Evolutionary conservation across 2,888 invertebrate species (phyloP).

Genomic region (Rhingia campestris): DNA sequence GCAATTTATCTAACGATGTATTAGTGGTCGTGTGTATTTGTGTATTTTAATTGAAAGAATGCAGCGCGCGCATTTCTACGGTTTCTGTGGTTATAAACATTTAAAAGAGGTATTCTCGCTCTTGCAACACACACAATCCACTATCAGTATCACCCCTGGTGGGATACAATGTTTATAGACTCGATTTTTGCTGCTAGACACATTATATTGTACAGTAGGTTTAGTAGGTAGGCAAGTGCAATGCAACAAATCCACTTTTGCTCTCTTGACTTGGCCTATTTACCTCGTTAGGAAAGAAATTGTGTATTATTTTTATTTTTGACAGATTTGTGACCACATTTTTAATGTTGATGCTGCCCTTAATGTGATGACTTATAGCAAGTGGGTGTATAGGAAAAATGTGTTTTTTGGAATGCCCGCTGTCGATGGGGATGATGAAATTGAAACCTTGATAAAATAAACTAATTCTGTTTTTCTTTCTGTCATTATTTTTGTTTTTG

Average conservation of each 20-base stretch:
- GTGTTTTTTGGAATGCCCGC: not conserved
- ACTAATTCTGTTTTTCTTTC: no score
- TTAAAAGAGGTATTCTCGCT: slow-evolving; percentile 28
- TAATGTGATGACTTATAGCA: not conserved
- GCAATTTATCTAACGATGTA: slow-evolving; percentile 22
- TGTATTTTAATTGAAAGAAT: slow-evolving; percentile 61
- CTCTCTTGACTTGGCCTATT: slow-evolving; percentile 70
- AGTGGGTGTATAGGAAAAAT: not conserved
- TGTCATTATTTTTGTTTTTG: not conserved
- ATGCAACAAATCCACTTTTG: slow-evolving; percentile 55
- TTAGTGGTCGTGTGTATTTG: slow-evolving; percentile 28
- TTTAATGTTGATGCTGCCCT: slow-evolving; percentile 2
- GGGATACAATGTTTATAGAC: slow-evolving; percentile 63
- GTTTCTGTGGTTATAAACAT: slow-evolving; percentile 50
- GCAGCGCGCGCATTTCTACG: slow-evolving; percentile 65
- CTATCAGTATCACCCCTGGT: not conserved
- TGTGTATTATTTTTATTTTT: slow-evolving; percentile 14
- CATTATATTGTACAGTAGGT: slow-evolving; percentile 50
- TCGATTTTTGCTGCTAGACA: slow-evolving; percentile 60
- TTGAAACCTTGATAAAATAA: slow-evolving; percentile 4
- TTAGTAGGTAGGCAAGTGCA: slow-evolving; percentile 51
- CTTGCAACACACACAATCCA: slow-evolving; percentile 52
- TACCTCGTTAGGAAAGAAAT: slow-evolving; percentile 53
- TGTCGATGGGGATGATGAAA: slow-evolving; percentile 2
- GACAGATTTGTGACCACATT: slow-evolving; percentile 39